Evolutionary conservation across 2,888 invertebrate genomes (phyloP).

Genomic region (Stenurella melanura): DNA sequence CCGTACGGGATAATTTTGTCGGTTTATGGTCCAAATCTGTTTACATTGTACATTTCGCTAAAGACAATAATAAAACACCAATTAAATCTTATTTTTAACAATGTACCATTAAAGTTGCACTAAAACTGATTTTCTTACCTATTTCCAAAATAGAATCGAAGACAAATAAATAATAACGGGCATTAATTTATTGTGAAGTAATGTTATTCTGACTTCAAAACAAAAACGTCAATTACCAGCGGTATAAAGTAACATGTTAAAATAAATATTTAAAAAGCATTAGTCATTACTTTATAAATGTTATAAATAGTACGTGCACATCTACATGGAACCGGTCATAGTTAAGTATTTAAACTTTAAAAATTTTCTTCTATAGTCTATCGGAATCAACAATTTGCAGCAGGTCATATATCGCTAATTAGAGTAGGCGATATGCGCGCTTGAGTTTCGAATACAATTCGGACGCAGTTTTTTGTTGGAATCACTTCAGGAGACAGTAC

Average conservation of each 20-base stretch:
- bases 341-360: constrained; percentile 9
- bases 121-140: constrained; percentile 25
- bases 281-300: constrained; percentile 40
- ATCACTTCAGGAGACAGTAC: no score
- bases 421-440: no score
- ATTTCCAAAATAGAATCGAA: constrained; percentile 31
- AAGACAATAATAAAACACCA: constrained; percentile 20
- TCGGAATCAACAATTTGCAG: neutral
- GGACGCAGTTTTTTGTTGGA: no score
- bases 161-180: constrained; percentile 41
- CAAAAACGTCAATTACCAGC: constrained; percentile 46
- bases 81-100: constrained; percentile 34
- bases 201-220: constrained; percentile 31
- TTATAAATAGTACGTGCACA: constrained; percentile 38
- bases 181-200: constrained; percentile 33
- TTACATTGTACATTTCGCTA: constrained; percentile 10
- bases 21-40: constrained; percentile 11
- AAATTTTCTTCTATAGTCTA: neutral
- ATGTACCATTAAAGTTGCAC: constrained; percentile 18
- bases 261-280: constrained; percentile 47
- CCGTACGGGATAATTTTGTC: neutral
- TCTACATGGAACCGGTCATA: constrained; percentile 14
- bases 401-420: no score
- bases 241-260: constrained; percentile 38
- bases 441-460: no score